phyloP scores from a whole-genome alignment of 2,888 invertebrate genomes.

The Acanthosepion lycidas region DNA sequence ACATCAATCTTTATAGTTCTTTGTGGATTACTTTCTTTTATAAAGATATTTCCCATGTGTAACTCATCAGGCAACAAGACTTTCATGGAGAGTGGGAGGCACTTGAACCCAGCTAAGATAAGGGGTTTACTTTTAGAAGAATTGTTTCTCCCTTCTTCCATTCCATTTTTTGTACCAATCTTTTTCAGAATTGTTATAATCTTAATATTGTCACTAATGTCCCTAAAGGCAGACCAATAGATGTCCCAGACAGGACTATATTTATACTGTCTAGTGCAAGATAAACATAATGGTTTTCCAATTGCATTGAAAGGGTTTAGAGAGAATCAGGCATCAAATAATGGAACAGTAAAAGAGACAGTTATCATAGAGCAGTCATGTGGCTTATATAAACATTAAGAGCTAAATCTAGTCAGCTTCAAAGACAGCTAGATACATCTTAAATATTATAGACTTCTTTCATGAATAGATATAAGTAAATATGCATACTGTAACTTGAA shows the following conservation, averaged over 20 bases:
- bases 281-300: conserved; percentile 33
- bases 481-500: background rate
- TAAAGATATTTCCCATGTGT: background rate
- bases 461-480: background rate
- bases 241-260: conserved; percentile 33
- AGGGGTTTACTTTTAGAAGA: background rate
- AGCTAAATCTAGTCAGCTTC: background rate
- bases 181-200: conserved; percentile 2
- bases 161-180: background rate
- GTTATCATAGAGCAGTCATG: background rate
- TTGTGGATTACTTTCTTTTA: background rate
- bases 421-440: background rate
- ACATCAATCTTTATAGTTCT: background rate
- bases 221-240: background rate
- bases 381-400: conserved; percentile 20
- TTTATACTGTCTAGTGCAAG: conserved; percentile 18
- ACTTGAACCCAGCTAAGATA: background rate
- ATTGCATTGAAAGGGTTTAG: conserved; percentile 4
- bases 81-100: background rate
- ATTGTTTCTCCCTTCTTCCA: background rate
- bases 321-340: background rate
- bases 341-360: background rate
- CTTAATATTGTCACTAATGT: background rate
- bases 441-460: background rate
- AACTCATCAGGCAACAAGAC: background rate